phyloP scores from a whole-genome alignment of 2,113 vertebrate genomes.

The Poecilia latipinna region DNA sequence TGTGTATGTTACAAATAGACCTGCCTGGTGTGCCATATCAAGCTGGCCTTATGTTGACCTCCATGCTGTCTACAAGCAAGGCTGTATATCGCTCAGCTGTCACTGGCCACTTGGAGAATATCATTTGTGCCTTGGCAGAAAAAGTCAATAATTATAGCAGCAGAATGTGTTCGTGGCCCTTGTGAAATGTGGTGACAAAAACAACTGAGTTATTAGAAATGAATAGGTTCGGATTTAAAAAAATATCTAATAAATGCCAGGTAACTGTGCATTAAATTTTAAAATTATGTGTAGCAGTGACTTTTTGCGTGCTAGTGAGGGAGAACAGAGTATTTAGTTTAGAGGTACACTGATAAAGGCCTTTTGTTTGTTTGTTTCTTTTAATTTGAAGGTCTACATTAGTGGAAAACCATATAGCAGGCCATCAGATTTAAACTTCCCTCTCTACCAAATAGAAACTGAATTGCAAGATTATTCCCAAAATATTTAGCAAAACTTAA shows the following conservation, averaged over 20 bases:
- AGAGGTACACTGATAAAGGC: not conserved
- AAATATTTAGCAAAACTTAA: not conserved
- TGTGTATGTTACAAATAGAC: constrained; percentile 77
- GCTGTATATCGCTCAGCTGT: constrained; percentile 71
- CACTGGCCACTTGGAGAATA: constrained; percentile 45
- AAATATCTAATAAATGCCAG: constrained; percentile 8
- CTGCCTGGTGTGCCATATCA: constrained; percentile 73
- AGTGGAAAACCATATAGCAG: not conserved
- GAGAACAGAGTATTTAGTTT: not conserved
- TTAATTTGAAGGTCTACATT: not conserved
- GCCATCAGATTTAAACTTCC: not conserved
- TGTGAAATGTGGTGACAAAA: constrained; percentile 12
- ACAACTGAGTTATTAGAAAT: constrained; percentile 6
- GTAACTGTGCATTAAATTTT: not conserved
- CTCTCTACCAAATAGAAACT: not conserved
- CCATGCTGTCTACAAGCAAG: constrained; percentile 65
- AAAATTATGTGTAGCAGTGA: not conserved
- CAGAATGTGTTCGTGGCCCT: constrained; percentile 27
- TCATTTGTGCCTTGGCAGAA: constrained; percentile 44
- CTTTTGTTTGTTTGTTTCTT: no score
- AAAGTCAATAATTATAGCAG: constrained; percentile 54
- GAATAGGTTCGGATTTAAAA: not conserved
- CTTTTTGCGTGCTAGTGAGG: not conserved
- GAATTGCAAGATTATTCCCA: not conserved
- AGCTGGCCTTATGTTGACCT: constrained; percentile 71